Evolutionary conservation across 2,888 invertebrate species (phyloP), one percentile per base, ranked within the genome.

Genomic region (Pardosa pseudoannulata): DNA sequence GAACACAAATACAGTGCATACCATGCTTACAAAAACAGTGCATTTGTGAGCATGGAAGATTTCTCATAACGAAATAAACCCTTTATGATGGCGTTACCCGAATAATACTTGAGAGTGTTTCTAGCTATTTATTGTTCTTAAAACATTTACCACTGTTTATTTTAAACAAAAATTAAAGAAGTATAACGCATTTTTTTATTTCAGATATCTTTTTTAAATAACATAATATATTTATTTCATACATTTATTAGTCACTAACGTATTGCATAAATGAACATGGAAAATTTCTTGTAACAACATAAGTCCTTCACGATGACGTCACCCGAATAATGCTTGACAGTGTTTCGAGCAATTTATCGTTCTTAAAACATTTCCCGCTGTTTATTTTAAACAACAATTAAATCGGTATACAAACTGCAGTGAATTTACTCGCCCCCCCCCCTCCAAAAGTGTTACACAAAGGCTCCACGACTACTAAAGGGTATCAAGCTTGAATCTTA

Each of bases 401-500:
- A 56, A 56, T 56, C 23, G 46, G 56, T 23, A 56, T 11, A 3
- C 56, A 56, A 23, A 56, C 56, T 56, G 23, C 23, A 56, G 13
- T 23, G 56, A 56, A 56, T 23, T 56, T 23, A 6, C 6, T 6
- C 56, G 23, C 23, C 16, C 46, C 16, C 46, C 46, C 16, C 46
- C 9, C 46, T 16, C 19, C 23, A 56, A 56, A 56, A 56, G 19
- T 56, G 23, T 56, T 56, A 23, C 23, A 23, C 19, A 5, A 23
- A 56, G 56, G 23, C 11, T 23, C 56, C 56, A 19, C 56, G 23
- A 56, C 23, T 5, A 23, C 56, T 23, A 50, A 56, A 83, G 72
- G 76, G 82, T 83, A 72, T 76, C 76, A 72, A 65, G 64, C 27
- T 36, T 62, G 73, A 74, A 74, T 79, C 79, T 79, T 79, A 79